Conservation (phyloP, 2,113 vertebrate species). For the Trochalopteron elliotii region DNA sequence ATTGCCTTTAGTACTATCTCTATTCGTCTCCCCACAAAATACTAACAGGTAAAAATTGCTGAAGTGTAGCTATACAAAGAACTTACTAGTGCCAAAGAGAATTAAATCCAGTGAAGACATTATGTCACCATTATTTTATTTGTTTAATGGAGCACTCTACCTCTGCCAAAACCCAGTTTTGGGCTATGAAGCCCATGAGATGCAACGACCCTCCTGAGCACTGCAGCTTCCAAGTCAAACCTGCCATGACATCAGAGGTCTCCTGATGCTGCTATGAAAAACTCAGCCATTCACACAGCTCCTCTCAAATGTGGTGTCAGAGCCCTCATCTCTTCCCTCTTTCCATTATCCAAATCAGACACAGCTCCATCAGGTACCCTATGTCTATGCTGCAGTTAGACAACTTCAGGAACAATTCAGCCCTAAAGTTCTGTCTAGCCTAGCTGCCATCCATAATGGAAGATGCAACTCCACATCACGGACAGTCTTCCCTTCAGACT, state of each 20-base stretch:
- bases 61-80: not conserved
- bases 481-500: not conserved
- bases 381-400: not conserved
- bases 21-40: too few relatives aligned
- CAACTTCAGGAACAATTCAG: not conserved
- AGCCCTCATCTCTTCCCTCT: not conserved
- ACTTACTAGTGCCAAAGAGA: not conserved
- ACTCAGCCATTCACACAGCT: not conserved
- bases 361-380: not conserved
- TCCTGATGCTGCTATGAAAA: not conserved
- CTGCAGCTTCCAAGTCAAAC: not conserved
- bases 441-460: not conserved
- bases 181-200: not conserved
- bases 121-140: not conserved
- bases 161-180: not conserved
- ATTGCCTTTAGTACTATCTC: too few relatives aligned
- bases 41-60: not conserved
- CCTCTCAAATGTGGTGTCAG: not conserved
- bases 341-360: not conserved
- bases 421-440: not conserved
- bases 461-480: not conserved
- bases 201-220: not conserved
- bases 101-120: not conserved
- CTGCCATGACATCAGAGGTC: not conserved
- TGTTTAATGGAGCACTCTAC: not conserved